Evolutionary conservation across 2,113 vertebrate genomes (phyloP).

Genomic region (Sorex araneus): DNA sequence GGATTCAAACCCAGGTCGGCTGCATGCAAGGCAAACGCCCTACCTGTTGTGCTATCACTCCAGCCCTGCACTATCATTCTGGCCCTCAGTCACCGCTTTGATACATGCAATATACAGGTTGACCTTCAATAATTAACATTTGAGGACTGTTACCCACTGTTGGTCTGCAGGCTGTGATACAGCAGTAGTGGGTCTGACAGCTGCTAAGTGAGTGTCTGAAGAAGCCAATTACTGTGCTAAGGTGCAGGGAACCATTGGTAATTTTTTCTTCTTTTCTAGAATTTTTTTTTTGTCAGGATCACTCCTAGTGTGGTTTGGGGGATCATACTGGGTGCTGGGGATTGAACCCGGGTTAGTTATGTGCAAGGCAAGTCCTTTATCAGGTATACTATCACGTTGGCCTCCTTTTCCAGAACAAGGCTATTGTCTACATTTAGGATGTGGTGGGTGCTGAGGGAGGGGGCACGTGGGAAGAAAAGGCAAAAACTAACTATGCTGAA

Average conservation of each 20-base stretch:
- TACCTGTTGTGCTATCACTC: too few relatives aligned
- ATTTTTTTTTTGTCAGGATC: too few relatives aligned
- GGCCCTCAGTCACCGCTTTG: not conserved
- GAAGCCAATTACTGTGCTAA: not conserved
- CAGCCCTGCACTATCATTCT: too few relatives aligned
- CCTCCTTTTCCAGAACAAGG: not conserved
- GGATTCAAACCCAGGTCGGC: too few relatives aligned
- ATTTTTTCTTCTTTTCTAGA: not conserved
- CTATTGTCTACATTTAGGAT: not conserved
- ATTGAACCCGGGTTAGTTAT: too few relatives aligned
- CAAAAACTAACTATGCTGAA: not conserved
- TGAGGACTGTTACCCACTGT: not conserved
- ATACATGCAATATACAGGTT: not conserved
- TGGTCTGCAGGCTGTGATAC: not conserved
- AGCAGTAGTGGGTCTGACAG: not conserved
- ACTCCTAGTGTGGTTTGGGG: too few relatives aligned
- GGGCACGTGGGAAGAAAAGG: too few relatives aligned
- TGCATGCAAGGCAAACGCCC: too few relatives aligned
- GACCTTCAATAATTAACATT: not conserved
- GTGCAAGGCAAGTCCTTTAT: too few relatives aligned
- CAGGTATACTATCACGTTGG: too few relatives aligned
- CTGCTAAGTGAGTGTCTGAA: not conserved
- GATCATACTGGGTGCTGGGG: too few relatives aligned
- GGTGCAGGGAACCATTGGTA: not conserved
- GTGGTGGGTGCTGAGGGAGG: too few relatives aligned